A percentile compares a stretch with the other conserved stretches of the same genome.
These are phyloP conservation scores for Troides helena DNA, from an alignment of 2,888 invertebrate genomes.

Conservation along the genomic window DNA sequence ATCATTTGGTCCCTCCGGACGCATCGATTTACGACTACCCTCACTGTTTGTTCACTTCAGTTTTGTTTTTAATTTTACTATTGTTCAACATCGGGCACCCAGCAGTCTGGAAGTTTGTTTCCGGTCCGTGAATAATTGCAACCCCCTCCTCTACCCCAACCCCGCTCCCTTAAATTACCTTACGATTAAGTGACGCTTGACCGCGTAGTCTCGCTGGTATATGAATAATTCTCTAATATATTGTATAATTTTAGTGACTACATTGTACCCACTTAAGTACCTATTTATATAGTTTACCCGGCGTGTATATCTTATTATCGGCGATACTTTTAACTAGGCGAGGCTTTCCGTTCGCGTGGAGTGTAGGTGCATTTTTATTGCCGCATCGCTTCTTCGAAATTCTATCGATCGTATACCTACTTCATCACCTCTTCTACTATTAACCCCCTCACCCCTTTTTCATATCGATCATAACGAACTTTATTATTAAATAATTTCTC, in stretches of 20 bases:
- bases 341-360: slow-evolving; percentile 48
- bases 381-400: slow-evolving; percentile 68
- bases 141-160: slow-evolving; percentile 44
- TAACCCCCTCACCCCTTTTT: slow-evolving; percentile 33
- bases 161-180: slow-evolving; percentile 55
- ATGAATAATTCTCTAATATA: slow-evolving; percentile 66
- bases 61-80: no score
- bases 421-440: slow-evolving; percentile 38
- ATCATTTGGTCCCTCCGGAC: slow-evolving; percentile 32
- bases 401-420: slow-evolving; percentile 40
- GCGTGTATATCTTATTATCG: slow-evolving; percentile 66
- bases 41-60: slow-evolving; percentile 28
- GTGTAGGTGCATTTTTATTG: slow-evolving; percentile 54
- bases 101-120: slow-evolving; percentile 68
- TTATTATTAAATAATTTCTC: slow-evolving; percentile 8
- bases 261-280: slow-evolving; percentile 73
- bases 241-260: slow-evolving; percentile 76
- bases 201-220: slow-evolving; percentile 75
- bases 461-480: slow-evolving; percentile 17
- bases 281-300: slow-evolving; percentile 70
- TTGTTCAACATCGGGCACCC: slow-evolving; percentile 46
- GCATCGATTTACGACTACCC: slow-evolving; percentile 13
- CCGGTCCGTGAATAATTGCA: slow-evolving; percentile 63
- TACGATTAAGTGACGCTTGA: slow-evolving; percentile 75
- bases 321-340: slow-evolving; percentile 63